phyloP scores from a whole-genome alignment of 64 coral and sea anemone genomes.

The Stichodactyla mertensii region DNA sequence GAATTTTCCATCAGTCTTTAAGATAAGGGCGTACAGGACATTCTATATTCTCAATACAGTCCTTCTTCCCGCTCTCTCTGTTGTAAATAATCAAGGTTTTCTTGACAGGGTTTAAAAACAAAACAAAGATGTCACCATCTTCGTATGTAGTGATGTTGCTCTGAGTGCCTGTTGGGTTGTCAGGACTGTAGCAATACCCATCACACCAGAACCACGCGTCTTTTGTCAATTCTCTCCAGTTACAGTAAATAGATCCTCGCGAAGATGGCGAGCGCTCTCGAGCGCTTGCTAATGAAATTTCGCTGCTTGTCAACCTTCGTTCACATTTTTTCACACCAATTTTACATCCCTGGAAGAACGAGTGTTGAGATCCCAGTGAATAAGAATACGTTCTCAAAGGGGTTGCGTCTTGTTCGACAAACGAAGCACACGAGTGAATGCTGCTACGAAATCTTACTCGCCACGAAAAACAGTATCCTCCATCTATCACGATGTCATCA shows the following conservation, averaged over 20 bases:
- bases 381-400: background rate
- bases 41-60: background rate
- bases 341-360: constrained; percentile 16
- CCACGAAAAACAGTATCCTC: constrained; percentile 13
- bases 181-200: constrained; percentile 5
- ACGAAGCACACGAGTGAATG: background rate
- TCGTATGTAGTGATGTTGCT: constrained; percentile 19
- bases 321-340: constrained; percentile 8
- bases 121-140: constrained; percentile 22
- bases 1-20: background rate
- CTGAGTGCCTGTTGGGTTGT: background rate
- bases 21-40: constrained; percentile 2
- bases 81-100: constrained; percentile 15
- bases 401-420: background rate
- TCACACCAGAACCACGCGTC: constrained; percentile 12
- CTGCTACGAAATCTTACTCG: constrained; percentile 11
- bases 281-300: background rate
- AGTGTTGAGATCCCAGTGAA: background rate
- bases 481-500: constrained; percentile 24
- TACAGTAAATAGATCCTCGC: background rate
- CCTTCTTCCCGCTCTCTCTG: background rate
- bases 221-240: background rate
- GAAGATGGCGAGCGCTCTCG: background rate
- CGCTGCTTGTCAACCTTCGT: background rate
- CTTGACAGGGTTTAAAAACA: constrained; percentile 16